A percentile compares a stretch with the other conserved stretches of the same genome.
Conservation (phyloP, 1,140 invertebrate species). For the Sinonovacula constricta region DNA sequence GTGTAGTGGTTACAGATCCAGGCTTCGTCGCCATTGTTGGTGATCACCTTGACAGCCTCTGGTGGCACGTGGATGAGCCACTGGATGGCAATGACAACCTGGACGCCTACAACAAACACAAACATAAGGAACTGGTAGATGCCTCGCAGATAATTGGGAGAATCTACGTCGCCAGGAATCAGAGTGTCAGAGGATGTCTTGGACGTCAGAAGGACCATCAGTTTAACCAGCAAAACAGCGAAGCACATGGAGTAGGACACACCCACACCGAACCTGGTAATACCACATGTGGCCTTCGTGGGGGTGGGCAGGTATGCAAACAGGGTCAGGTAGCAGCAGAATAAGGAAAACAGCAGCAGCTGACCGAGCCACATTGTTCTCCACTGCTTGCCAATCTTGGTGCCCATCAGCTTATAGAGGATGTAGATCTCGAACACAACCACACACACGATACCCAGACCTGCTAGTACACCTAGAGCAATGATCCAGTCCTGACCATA, state of each 20-base stretch:
- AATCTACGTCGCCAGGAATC: slow-evolving; percentile 81
- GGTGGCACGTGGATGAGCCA: slow-evolving; percentile 82
- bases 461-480: slow-evolving; percentile 88
- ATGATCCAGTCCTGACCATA: slow-evolving; percentile 88
- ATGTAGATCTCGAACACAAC: slow-evolving; percentile 92
- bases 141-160: slow-evolving; percentile 94
- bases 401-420: slow-evolving; percentile 90
- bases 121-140: slow-evolving; percentile 93
- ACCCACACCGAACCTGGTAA: slow-evolving; percentile 90
- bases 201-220: slow-evolving; percentile 93
- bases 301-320: slow-evolving; percentile 87
- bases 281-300: slow-evolving; percentile 90
- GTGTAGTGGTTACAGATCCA: slow-evolving; percentile 75
- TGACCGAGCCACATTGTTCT: slow-evolving; percentile 90
- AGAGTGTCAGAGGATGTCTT: slow-evolving; percentile 64
- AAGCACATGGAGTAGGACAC: slow-evolving; percentile 93
- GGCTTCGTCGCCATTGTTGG: slow-evolving; percentile 61
- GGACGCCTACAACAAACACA: slow-evolving; percentile 84
- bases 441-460: slow-evolving; percentile 89
- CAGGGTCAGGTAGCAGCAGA: slow-evolving; percentile 88
- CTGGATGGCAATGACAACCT: slow-evolving; percentile 92
- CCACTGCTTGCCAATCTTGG: slow-evolving; percentile 88
- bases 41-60: slow-evolving; percentile 61
- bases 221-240: slow-evolving; percentile 94
- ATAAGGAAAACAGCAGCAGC: slow-evolving; percentile 91